These are phyloP conservation scores for Helicolenus hilgendorfi DNA, from an alignment of 2,797 vertebrate genomes.

Conservation along the genomic window DNA sequence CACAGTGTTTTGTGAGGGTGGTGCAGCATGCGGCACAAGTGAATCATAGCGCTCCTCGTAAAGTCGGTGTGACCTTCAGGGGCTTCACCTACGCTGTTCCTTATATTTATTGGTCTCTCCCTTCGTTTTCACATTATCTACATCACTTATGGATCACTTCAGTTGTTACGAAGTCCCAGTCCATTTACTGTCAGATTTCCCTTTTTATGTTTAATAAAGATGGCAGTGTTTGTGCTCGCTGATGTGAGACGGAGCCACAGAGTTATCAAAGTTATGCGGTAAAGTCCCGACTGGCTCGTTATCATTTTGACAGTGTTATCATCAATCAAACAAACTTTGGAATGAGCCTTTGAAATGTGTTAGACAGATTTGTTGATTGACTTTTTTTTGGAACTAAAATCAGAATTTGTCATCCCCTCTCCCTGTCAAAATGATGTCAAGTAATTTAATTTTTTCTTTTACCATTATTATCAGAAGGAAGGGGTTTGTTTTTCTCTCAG, in stretches of 20 bases:
- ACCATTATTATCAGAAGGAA: not conserved
- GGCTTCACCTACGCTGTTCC: not conserved
- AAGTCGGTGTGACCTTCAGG: slow-evolving; percentile 23
- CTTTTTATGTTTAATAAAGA: slow-evolving; percentile 40
- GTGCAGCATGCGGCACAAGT: not conserved
- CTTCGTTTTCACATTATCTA: slow-evolving; percentile 17
- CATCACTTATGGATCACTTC: slow-evolving; percentile 28
- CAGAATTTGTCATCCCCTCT: not conserved
- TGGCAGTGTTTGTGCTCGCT: slow-evolving; percentile 20
- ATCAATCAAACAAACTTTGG: not conserved
- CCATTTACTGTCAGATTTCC: slow-evolving; percentile 34
- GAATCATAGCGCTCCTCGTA: slow-evolving; percentile 12
- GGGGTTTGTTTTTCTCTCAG: not conserved
- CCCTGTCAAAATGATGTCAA: not conserved
- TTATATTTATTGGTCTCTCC: slow-evolving; percentile 12
- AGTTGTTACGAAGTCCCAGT: slow-evolving; percentile 13
- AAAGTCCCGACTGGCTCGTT: not conserved
- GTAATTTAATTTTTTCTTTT: not conserved
- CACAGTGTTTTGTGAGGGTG: not conserved
- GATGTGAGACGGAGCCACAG: slow-evolving; percentile 15
- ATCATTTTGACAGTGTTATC: slow-evolving; percentile 2
- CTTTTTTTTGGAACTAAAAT: not conserved
- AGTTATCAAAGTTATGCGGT: slow-evolving; percentile 6
- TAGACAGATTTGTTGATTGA: not conserved
- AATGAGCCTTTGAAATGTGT: not conserved